Evolutionary conservation across 1,140 invertebrate species (phyloP).

Genomic region (Brachionus koreanus): DNA sequence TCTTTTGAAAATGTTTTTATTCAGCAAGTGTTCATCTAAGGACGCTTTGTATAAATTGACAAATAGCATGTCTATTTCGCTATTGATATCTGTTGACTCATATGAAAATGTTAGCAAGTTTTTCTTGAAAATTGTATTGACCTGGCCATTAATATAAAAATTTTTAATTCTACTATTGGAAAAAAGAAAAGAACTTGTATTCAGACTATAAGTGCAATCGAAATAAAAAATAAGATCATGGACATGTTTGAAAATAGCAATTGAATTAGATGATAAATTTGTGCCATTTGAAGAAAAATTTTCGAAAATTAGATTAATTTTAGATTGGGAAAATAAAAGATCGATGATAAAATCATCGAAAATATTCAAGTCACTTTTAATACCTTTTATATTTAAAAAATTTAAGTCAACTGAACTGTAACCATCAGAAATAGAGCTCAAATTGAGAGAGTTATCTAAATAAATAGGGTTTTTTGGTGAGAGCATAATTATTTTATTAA

Average conservation of each 20-base stretch:
- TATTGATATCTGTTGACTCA: neutral
- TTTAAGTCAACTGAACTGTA: neutral
- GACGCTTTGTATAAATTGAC: neutral
- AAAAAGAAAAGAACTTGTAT: neutral
- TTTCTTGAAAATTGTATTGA: neutral
- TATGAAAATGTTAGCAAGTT: neutral
- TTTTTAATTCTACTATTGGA: neutral
- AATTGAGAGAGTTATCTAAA: neutral
- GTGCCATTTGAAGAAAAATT: too few relatives aligned
- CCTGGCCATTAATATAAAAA: neutral
- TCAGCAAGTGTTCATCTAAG: neutral
- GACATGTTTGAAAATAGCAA: neutral
- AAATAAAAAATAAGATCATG: neutral
- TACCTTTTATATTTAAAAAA: neutral
- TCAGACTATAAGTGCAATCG: neutral
- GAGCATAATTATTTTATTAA: neutral
- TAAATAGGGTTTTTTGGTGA: neutral
- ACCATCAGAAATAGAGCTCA: neutral
- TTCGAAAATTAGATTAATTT: neutral
- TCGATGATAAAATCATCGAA: neutral
- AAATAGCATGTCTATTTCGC: neutral
- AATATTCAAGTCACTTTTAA: neutral
- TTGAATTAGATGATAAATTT: neutral
- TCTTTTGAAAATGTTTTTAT: neutral
- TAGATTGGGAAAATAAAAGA: neutral